A percentile compares a stretch with the other conserved stretches of the same genome.
Conservation (phyloP, 2,888 invertebrate species). For the Pristionchus fissidentatus region DNA sequence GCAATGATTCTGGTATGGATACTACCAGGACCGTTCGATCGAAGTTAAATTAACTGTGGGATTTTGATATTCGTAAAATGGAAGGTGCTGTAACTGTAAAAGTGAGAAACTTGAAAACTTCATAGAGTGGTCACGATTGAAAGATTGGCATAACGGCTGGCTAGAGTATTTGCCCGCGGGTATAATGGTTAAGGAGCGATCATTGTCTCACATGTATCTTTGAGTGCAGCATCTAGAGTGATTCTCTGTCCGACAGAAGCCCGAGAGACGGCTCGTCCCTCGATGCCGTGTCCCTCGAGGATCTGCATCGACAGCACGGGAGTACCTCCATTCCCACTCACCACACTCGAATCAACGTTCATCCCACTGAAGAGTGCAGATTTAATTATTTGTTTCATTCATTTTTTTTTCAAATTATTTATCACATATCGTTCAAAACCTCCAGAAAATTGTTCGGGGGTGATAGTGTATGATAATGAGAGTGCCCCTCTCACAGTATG, state of each 20-base stretch:
- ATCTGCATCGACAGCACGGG: slow-evolving; percentile 70
- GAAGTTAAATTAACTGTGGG: not conserved
- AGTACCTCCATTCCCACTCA: slow-evolving; percentile 70
- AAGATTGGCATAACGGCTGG: too few species aligned
- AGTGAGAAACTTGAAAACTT: too few species aligned
- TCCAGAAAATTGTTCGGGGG: not conserved
- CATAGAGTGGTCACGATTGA: too few species aligned
- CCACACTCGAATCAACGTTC: slow-evolving; percentile 62
- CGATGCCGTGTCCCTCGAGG: slow-evolving; percentile 72
- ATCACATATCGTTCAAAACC: not conserved
- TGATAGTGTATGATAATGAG: too few species aligned
- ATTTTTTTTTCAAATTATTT: not conserved
- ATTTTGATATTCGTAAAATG: slow-evolving; percentile 44
- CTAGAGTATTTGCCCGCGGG: too few species aligned
- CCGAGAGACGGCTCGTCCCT: slow-evolving; percentile 62
- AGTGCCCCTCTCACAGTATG: too few species aligned
- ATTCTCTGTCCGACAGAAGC: slow-evolving; percentile 73
- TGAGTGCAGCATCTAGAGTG: slow-evolving; percentile 70
- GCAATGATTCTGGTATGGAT: not conserved
- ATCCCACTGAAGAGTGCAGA: slow-evolving; percentile 51
- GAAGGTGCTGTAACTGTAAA: too few species aligned
- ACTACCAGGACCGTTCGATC: not conserved
- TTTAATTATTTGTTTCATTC: not conserved
- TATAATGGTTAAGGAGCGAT: slow-evolving; percentile 19
- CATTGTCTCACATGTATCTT: slow-evolving; percentile 67